Evolutionary conservation across 1,140 invertebrate genomes (phyloP).

Genomic region (Pollicipes pollicipes): DNA sequence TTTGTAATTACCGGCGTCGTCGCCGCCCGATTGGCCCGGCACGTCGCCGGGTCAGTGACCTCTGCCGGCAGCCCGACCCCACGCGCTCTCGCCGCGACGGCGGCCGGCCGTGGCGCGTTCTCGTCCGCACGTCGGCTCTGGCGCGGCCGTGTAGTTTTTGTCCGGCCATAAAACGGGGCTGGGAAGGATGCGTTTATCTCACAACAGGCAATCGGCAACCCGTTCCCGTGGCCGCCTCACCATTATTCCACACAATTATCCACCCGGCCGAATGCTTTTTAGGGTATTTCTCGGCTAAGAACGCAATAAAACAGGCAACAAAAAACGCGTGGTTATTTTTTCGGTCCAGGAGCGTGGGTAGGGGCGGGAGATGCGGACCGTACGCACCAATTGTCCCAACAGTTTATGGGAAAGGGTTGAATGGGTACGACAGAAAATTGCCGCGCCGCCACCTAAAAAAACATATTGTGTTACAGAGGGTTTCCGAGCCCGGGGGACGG

Average conservation of each 20-base stretch:
- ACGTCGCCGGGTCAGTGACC: no score
- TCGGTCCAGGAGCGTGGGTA: neutral
- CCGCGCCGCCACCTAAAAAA: neutral
- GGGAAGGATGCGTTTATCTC: neutral
- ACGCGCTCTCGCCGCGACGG: no score
- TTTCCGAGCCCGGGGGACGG: neutral
- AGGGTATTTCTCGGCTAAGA: neutral
- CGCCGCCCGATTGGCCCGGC: no score
- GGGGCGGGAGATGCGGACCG: neutral
- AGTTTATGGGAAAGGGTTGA: neutral
- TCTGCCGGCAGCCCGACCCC: no score
- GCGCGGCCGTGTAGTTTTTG: neutral
- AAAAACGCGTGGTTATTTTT: constrained; percentile 1
- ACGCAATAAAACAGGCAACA: neutral
- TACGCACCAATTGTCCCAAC: constrained; percentile 1
- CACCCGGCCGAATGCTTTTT: neutral
- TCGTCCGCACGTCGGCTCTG: no score
- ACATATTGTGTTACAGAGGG: neutral
- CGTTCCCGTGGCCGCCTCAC: neutral
- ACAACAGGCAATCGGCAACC: neutral
- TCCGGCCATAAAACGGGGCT: neutral
- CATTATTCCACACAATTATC: neutral
- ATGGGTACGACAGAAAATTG: neutral
- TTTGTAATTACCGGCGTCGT: no score
- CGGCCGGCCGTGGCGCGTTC: no score